Base-by-base conservation (phyloP, 2,113 vertebrate genomes). In the Rattus rattus region DNA sequence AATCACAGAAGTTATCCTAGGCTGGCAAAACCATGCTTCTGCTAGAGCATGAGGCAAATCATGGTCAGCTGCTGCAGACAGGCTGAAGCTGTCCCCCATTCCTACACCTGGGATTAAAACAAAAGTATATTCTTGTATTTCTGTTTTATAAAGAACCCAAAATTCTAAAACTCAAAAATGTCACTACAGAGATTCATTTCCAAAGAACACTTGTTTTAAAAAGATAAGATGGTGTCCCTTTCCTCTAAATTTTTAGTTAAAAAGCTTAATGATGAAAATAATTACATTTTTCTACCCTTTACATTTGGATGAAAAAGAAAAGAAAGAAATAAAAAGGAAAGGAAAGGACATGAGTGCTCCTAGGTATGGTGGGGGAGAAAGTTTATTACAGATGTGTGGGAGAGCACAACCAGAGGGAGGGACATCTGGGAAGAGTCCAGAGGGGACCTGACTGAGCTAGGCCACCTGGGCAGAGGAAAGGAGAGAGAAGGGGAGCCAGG, bases 171-270 rank as follows among this genome's bases (percentile, higher is more conserved):
- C 69, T n/a, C 7, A 19, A 72, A 72, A 72, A 72, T n/a, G 33
- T 72, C 69, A n/a, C 69, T n/a, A n/a, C 2, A 5, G 36, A 61
- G 43, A 59, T 59, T 56, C 20, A 90, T 87, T 96, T 92, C 54
- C 85, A 88, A 94, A 92, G n/a, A 56, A 75, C 36, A 47, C 43
- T 0, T 90, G 47, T 54, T 54, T 49, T 56, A 61, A 61, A 61
- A 61, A 54, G 52, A 52, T 52, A 61, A n/a, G 49, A 61, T 19
- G 81, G n/a, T 59, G 24, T 52, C 56, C 86, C 67, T 96, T 87
- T 26, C 43, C 73, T 72, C 2, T 67, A 89, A 30, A 47, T 91
- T 93, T 43, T 93, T 96, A 91, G 36, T 91, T 93, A 49, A 85
- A 80, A 90, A 91, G 61, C 14, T 36, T 14, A 92, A 36, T 36